Percentiles rank a stretch among this genome's conserved stretches.
phyloP scores from a whole-genome alignment of 2,888 invertebrate species.

The Leucophenga maculata region DNA sequence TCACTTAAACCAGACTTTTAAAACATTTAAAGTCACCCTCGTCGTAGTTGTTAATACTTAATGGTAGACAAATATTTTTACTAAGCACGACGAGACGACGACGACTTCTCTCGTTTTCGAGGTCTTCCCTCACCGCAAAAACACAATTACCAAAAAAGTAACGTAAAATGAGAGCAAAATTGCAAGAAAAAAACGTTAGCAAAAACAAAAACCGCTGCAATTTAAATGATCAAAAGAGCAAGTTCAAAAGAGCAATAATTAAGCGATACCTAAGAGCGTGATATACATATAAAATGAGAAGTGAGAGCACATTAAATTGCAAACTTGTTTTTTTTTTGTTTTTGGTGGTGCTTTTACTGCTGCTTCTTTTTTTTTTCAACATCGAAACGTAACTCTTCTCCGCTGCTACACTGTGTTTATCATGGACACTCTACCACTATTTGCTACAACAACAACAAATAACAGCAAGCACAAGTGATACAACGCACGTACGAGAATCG shows the following conservation, averaged over 20 bases:
- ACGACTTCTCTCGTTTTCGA: constrained; percentile 2
- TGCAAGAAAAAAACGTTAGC: not conserved
- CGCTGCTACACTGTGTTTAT: constrained; percentile 16
- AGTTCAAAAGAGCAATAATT: constrained; percentile 36
- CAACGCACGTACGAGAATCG: constrained; percentile 60
- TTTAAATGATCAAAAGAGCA: not conserved
- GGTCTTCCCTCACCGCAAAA: constrained; percentile 23
- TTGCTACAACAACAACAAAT: too few species aligned
- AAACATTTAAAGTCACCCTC: too few species aligned
- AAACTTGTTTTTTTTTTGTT: constrained; percentile 58
- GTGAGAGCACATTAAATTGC: constrained; percentile 54
- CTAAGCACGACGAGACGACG: too few species aligned
- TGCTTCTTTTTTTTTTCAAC: constrained; percentile 42
- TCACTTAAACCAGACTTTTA: too few species aligned
- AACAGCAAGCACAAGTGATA: constrained; percentile 66
- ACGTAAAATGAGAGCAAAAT: not conserved
- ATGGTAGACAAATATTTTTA: too few species aligned
- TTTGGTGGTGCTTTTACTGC: constrained; percentile 38
- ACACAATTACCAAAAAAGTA: not conserved
- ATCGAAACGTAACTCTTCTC: not conserved
- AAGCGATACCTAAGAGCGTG: constrained; percentile 26
- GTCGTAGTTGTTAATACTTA: too few species aligned
- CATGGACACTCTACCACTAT: constrained; percentile 45
- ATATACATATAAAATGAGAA: constrained; percentile 23
- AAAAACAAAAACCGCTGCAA: not conserved